Evolutionary conservation across 2,797 vertebrate genomes (phyloP).

Genomic region (Mus spretus): DNA sequence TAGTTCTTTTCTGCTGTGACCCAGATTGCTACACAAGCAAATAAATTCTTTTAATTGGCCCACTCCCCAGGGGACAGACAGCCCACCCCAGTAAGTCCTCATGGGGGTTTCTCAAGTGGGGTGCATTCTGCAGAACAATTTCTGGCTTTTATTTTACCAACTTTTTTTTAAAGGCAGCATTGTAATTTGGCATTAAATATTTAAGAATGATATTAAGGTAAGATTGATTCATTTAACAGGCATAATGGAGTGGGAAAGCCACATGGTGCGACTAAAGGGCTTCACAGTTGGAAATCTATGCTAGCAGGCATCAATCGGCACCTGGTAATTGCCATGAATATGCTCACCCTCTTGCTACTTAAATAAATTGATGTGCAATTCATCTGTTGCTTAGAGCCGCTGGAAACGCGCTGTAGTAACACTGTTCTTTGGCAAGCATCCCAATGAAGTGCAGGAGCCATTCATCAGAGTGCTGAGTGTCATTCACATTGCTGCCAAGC

Average conservation of each 20-base stretch:
- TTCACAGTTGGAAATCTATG: constrained; percentile 79
- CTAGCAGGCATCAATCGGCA: constrained; percentile 80
- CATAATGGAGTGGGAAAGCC: constrained; percentile 83
- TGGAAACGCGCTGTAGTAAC: constrained; percentile 76
- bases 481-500: constrained; percentile 71
- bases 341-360: constrained; percentile 77
- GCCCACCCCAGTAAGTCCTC: constrained; percentile 69
- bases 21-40: constrained; percentile 60
- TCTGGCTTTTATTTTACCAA: constrained; percentile 78
- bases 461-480: constrained; percentile 75
- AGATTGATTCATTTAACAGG: constrained; percentile 85
- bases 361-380: constrained; percentile 85
- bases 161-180: constrained; percentile 61
- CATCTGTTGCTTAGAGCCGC: constrained; percentile 81
- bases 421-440: constrained; percentile 78
- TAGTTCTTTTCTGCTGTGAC: constrained; percentile 38
- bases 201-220: constrained; percentile 84
- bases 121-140: constrained; percentile 65
- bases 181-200: constrained; percentile 82
- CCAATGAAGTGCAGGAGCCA: constrained; percentile 78
- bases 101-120: constrained; percentile 56
- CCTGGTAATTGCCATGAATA: constrained; percentile 83
- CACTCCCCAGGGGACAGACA: constrained; percentile 43
- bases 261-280: constrained; percentile 78
- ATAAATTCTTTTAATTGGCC: constrained; percentile 82